Conservation (phyloP, 2,113 vertebrate genomes). For the Suricata suricatta region DNA sequence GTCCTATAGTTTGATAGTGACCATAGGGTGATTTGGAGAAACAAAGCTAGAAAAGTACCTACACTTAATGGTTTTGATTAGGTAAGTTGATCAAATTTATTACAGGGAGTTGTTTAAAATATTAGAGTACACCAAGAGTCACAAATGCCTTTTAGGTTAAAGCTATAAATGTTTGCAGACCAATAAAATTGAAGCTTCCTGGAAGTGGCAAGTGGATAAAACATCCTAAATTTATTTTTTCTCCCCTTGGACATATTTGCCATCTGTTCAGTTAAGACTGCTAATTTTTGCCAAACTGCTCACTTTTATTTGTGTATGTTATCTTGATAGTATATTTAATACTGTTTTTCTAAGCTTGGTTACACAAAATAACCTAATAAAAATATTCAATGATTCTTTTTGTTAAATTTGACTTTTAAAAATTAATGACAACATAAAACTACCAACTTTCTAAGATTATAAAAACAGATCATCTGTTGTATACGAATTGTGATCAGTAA, state of each 20-base stretch:
- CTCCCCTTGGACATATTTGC: not conserved
- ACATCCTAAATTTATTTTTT: constrained; percentile 66
- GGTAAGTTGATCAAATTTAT: not conserved
- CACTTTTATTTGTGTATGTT: constrained; percentile 53
- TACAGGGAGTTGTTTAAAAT: constrained; percentile 25
- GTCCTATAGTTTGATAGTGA: constrained; percentile 25
- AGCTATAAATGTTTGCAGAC: not conserved
- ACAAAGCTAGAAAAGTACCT: not conserved
- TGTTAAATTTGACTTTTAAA: not conserved
- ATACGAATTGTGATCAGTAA: not conserved
- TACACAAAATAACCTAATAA: not conserved
- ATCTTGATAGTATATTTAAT: not conserved
- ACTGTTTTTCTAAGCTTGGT: not conserved
- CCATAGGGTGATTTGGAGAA: constrained; percentile 8
- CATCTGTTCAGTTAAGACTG: constrained; percentile 68
- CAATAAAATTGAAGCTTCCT: not conserved
- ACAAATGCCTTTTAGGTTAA: not conserved
- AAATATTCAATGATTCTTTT: not conserved
- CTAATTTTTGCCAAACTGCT: constrained; percentile 49
- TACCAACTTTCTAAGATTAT: not conserved
- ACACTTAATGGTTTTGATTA: not conserved
- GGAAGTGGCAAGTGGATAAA: constrained; percentile 55
- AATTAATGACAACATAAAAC: not conserved
- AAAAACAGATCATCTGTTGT: not conserved
- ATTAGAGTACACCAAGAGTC: not conserved